Conservation (phyloP, 2,113 vertebrate genomes). For the Scalopus aquaticus region DNA sequence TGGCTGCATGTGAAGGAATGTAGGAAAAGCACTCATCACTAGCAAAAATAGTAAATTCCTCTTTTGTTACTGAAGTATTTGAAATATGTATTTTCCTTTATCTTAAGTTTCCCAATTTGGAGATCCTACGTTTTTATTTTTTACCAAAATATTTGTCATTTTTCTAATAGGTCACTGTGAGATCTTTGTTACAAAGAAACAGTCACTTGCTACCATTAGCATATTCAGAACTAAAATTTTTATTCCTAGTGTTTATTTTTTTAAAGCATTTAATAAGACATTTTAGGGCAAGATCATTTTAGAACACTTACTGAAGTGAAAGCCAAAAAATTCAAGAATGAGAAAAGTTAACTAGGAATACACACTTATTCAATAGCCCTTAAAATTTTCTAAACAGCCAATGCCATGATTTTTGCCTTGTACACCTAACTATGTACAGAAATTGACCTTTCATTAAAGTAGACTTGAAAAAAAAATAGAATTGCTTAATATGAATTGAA, state of each 20-base stretch:
- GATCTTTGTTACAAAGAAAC: not conserved
- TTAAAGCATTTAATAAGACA: not conserved
- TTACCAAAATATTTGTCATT: not conserved
- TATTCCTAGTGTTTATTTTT: not conserved
- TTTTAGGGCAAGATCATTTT: not conserved
- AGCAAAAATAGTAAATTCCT: not conserved
- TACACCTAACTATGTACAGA: not conserved
- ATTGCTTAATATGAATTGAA: not conserved
- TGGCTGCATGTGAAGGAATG: not conserved
- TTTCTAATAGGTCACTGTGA: not conserved
- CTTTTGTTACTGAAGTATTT: not conserved
- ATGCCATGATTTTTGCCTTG: not conserved
- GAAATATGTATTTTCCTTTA: not conserved
- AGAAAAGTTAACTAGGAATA: not conserved
- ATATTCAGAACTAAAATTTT: not conserved
- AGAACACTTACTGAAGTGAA: not conserved
- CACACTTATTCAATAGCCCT: not conserved
- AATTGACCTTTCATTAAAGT: not conserved
- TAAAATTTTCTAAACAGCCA: not conserved
- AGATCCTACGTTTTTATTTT: not conserved
- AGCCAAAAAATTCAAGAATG: not conserved
- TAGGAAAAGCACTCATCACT: not conserved
- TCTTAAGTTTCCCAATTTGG: not conserved
- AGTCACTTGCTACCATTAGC: not conserved
- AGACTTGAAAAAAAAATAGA: not conserved